Conservation (phyloP, 2,797 vertebrate species). For the Leptodactylus fallax region DNA sequence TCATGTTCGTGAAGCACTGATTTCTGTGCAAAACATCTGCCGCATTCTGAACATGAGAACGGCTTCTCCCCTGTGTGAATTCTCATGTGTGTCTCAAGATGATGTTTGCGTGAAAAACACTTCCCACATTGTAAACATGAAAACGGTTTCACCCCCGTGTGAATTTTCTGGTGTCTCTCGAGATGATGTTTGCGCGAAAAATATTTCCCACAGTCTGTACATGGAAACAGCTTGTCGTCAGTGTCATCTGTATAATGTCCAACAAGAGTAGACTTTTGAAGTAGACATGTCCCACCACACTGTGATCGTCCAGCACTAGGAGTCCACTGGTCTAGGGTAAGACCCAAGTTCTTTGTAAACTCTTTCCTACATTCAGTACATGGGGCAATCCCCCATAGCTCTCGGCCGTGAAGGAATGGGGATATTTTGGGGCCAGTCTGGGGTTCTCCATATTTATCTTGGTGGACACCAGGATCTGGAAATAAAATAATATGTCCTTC, state of each 20-base stretch:
- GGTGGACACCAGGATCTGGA: constrained; percentile 19
- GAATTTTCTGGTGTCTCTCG: neutral
- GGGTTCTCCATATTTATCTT: neutral
- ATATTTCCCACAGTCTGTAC: constrained; percentile 60
- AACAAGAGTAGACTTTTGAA: neutral
- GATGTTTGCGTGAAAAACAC: constrained; percentile 30
- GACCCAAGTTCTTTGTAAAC: neutral
- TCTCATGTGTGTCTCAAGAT: constrained; percentile 66
- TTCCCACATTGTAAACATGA: constrained; percentile 58
- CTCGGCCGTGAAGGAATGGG: neutral
- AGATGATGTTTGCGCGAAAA: constrained; percentile 9
- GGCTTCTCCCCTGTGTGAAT: neutral
- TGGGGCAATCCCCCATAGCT: neutral
- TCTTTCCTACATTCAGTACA: neutral
- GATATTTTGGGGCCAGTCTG: neutral
- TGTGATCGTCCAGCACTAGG: neutral
- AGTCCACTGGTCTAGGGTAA: neutral
- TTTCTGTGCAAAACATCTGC: constrained; percentile 15
- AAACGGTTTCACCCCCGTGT: constrained; percentile 1
- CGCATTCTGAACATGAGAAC: constrained; percentile 26
- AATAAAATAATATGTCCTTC: constrained; percentile 11
- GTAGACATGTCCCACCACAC: neutral
- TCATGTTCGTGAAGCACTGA: neutral
- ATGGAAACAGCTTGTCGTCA: neutral
- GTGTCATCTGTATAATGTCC: neutral